These are phyloP conservation scores for Gambusia holbrooki DNA, from an alignment of 2,113 vertebrate species.

Conservation along the genomic window DNA sequence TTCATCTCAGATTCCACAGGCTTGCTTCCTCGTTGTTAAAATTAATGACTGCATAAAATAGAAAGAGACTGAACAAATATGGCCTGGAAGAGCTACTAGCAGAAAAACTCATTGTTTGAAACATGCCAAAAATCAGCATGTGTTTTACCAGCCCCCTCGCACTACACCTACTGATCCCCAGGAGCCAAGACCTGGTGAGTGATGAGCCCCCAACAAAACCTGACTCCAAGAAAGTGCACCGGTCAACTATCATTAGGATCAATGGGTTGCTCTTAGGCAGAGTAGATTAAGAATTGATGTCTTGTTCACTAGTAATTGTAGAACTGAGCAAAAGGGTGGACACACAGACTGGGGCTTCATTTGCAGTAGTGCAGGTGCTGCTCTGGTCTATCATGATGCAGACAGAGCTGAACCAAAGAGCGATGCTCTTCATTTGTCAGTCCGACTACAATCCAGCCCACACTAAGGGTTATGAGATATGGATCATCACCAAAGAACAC, in stretches of 20 bases:
- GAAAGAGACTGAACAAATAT: neutral
- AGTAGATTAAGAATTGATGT: too few relatives aligned
- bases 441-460: neutral
- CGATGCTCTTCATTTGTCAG: neutral
- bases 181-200: too few relatives aligned
- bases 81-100: neutral
- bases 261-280: neutral
- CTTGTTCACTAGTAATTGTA: neutral
- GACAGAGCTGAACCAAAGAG: neutral
- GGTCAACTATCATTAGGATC: neutral
- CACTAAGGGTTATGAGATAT: neutral
- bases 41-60: too few relatives aligned
- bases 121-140: neutral
- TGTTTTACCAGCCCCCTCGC: neutral
- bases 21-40: neutral
- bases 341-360: neutral
- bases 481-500: neutral
- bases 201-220: neutral
- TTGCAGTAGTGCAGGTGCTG: too few relatives aligned
- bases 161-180: neutral
- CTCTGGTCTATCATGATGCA: neutral
- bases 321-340: too few relatives aligned
- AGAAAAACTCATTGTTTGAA: too few relatives aligned
- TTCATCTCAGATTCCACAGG: neutral
- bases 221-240: neutral